Evolutionary conservation across 1,140 invertebrate genomes (phyloP).

Genomic region (Tenebrio molitor): DNA sequence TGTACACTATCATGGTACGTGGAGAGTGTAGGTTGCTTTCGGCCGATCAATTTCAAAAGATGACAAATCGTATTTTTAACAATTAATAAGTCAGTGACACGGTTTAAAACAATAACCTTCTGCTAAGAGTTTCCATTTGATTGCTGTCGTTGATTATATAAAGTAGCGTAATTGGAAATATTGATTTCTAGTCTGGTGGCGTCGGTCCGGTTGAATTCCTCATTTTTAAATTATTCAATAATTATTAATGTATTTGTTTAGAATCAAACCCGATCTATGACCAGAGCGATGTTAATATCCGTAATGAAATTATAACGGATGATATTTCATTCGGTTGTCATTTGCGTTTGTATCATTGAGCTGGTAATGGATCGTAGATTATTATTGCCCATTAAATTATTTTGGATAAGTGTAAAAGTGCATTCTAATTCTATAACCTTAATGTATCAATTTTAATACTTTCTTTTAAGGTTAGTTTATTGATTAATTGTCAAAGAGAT

Average conservation of each 20-base stretch:
- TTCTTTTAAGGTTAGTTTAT: too few relatives aligned
- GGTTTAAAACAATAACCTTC: slow-evolving; percentile 3
- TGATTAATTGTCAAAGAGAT: too few relatives aligned
- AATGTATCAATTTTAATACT: too few relatives aligned
- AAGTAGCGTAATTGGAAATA: not conserved
- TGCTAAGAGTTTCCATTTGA: not conserved
- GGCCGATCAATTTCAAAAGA: too few relatives aligned
- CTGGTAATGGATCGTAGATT: not conserved
- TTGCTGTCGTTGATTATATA: not conserved
- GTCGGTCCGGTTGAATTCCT: not conserved
- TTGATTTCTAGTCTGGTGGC: not conserved
- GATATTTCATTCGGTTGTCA: slow-evolving; percentile 7
- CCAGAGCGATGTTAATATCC: not conserved
- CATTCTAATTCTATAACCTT: too few relatives aligned
- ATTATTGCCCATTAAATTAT: too few relatives aligned
- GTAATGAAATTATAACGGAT: slow-evolving; percentile 9
- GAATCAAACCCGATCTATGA: not conserved
- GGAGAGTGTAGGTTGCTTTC: too few relatives aligned
- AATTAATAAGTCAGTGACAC: too few relatives aligned
- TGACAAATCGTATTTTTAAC: too few relatives aligned
- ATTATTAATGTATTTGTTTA: slow-evolving; percentile 11
- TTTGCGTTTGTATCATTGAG: not conserved
- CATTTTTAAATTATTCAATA: not conserved
- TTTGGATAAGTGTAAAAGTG: too few relatives aligned
- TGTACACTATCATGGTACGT: too few relatives aligned